Base-by-base conservation (phyloP, 2,113 vertebrate species). In the Pholis gunnellus region DNA sequence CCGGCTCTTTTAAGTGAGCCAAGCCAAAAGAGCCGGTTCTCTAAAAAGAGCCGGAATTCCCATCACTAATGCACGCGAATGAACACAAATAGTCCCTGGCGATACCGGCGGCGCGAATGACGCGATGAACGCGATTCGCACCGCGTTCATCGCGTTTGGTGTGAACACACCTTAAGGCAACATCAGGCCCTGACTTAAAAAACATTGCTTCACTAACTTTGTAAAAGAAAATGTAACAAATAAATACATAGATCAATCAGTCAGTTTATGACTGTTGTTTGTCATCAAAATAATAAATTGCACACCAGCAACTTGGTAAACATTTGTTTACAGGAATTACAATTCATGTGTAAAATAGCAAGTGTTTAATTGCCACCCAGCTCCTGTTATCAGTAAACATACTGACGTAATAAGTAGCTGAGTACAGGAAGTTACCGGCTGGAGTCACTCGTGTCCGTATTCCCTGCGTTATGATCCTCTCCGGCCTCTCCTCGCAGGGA, bases 401-500 rank as follows among this genome's bases (percentile, higher is more conserved):
- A 18, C 27, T 9, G 27, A 59, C 56, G 13, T 14, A 10, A 57
- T n/a, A 11, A 14, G 56, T 57, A 7, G 29, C 25, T 0, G 56
- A 59, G 56, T 15, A 31, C 56, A 29, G 29, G 59, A 60, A 60
- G 59, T 60, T 60, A 60, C 59, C 59, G 59, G 59, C 29, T 4
- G 5, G 56, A 13, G 27, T 59, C 56, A 29, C 27, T 31, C 2
- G 59, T 60, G 59, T 29, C 27, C 54, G 40, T 59, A 56, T 86
- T 88, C 42, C 1, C 52, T 1, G 0, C 46, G 13, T 3, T 76
- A 1, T 0, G 6, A 0, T 77, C 76, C 6, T 34, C 48, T 54
- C 7, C 68, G 15, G 64, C 46, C 31, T 82, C 83, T 46, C 63
- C 81, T 36, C 13, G 66, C 9, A 18, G 9, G 4, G 15, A 7